Base-by-base conservation (phyloP, 2,888 invertebrate species). In the Laothoe populi region DNA sequence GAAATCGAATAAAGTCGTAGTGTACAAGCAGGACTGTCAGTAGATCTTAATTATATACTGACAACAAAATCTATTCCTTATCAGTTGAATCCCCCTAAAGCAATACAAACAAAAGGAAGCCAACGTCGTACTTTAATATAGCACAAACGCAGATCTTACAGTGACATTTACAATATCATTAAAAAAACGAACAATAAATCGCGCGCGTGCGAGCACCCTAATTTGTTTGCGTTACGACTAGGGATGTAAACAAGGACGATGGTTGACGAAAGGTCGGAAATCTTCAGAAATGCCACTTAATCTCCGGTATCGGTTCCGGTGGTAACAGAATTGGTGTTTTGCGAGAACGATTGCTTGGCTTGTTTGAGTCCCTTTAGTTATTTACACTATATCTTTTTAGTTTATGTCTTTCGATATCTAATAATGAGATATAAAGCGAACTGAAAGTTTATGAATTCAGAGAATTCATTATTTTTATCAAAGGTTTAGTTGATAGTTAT, bases 211-310 rank as follows among this genome's bases (percentile, higher is more conserved):
- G 64, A 68, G 65, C 64, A 66, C 48, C 59, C 68, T 65, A 57
- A 69, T 69, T 69, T 69, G 68, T 68, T 68, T 66, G 66, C 63
- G 64, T 69, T 67, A 70, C 69, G 65, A 64, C 64, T 67, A 66
- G 68, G 68, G 45, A 57, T 61, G 64, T 62, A 19, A 31, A 53
- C 48, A 48, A 19, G 31, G 11, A 3, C 0, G 11, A 35, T 11
- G 4, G 5, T 19, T 53, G 49, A 53, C 53, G 35, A 19, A 53
- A 35, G 19, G 19, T 31, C 26, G 49, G 31, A 49, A 31, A 49
- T 40, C 35, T 35, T 35, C 35, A 10, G 35, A 4, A 38, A 4
- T 26, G 24, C 48, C 2, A 26, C 24, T 48, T 48, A n/a, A 48
- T 48, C 26, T 10, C 31, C 31, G 10, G 8, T 10, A 31, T 31